Evolutionary conservation across 1,140 invertebrate genomes (phyloP), one percentile per base, ranked within the genome.

Genomic region (Lucilia cuprina): DNA sequence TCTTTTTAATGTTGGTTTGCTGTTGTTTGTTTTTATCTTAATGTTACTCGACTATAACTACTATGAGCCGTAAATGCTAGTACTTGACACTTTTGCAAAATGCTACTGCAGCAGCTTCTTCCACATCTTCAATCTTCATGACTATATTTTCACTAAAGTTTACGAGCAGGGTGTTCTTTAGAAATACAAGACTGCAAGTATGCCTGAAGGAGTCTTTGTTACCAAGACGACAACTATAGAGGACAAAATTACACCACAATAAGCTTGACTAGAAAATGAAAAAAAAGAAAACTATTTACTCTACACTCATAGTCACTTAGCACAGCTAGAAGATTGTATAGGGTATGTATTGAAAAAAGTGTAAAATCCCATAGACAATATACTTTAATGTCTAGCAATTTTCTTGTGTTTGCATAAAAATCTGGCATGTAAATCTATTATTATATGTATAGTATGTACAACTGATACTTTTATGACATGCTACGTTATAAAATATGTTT

Each of bases 51-150:
- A 70, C 65, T 70, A 21, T n/a, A 21, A 70, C 65, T 70, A 70
- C 21, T 10, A 70, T n/a, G 21, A 70, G n/a, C 19, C 5, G 10
- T n/a, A 19, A 70, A 70, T 25, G 25, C 65, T 70, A 70, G 65
- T 70, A 21, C 65, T 70, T 70, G 65, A 70, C 65, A 70, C 65
- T 70, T 70, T 70, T 70, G 65, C 65, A 70, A 70, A 70, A 70
- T 70, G 65, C 65, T 21, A 9, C 41, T 41, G 41, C 41, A 8
- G 5, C 41, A 8, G 41, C 10, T 41, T 41, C 41, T 41, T 7
- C 41, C 10, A 41, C 50, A 14, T 55, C 12, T n/a, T 17, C 50
- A 55, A 55, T 55, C 50, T 55, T 55, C 50, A 55, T 13, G 50
- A 55, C 50, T 55, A 55, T n/a, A 55, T 55, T 17, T 55, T 55